A percentile compares a stretch with the other conserved stretches of the same genome.
Evolutionary conservation across 2,888 invertebrate species (phyloP).

Genomic region (Crossocerus cetratus): DNA sequence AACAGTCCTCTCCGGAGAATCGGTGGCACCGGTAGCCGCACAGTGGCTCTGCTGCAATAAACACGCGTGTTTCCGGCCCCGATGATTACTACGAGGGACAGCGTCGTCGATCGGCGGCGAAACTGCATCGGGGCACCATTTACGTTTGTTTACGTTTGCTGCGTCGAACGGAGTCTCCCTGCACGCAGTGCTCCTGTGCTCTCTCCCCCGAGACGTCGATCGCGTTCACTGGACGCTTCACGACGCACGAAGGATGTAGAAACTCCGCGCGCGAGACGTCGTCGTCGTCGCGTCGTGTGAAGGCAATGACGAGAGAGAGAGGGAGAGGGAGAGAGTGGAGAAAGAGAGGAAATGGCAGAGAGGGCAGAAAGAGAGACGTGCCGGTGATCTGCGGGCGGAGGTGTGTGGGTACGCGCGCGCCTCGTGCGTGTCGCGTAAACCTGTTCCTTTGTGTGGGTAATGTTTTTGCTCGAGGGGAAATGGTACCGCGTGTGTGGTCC

Average conservation of each 20-base stretch:
- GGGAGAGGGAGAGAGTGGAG: conserved; percentile 18
- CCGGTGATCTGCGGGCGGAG: conserved; percentile 34
- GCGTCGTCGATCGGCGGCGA: conserved; percentile 38
- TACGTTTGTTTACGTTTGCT: conserved; percentile 51
- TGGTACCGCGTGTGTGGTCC: conserved; percentile 76
- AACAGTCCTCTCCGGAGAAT: background rate
- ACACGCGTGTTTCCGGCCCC: conserved; percentile 41
- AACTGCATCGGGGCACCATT: conserved; percentile 27
- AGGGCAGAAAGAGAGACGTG: conserved; percentile 21
- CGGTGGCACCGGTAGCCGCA: background rate
- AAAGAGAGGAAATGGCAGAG: conserved; percentile 5
- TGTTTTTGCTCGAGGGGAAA: conserved; percentile 75
- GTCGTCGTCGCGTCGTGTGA: conserved; percentile 25
- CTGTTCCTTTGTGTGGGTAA: conserved; percentile 63
- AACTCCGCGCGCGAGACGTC: conserved; percentile 12
- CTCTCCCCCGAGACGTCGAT: conserved; percentile 18
- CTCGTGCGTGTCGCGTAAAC: conserved; percentile 51
- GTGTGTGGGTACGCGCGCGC: conserved; percentile 23
- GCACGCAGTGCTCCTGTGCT: conserved; percentile 27
- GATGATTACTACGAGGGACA: conserved; percentile 34
- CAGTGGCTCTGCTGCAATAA: conserved; percentile 28
- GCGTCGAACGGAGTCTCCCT: conserved; percentile 26
- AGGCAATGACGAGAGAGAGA: conserved; percentile 34
- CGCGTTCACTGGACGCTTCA: conserved; percentile 29
- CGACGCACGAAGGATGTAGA: conserved; percentile 16